phyloP scores from a whole-genome alignment of 2,888 invertebrate genomes.

The Spilarctia lutea region DNA sequence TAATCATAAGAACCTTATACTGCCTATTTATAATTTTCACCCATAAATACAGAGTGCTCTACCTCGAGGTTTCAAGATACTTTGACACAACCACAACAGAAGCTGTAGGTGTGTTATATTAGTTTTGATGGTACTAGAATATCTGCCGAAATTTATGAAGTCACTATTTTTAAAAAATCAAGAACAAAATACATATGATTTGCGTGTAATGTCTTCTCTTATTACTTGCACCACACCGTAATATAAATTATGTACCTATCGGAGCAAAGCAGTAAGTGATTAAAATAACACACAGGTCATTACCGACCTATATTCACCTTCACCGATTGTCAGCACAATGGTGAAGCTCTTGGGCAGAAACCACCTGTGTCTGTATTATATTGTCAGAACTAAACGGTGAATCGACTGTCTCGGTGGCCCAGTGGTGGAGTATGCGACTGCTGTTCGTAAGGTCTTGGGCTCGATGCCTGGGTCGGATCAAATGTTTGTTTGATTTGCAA shows the following conservation, averaged over 20 bases:
- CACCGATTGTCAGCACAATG: slow-evolving; percentile 59
- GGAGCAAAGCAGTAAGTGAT: slow-evolving; percentile 62
- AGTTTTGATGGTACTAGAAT: neutral
- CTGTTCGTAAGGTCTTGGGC: no score
- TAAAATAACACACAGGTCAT: slow-evolving; percentile 63
- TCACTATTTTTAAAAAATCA: neutral
- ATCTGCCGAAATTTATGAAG: neutral
- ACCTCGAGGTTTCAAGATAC: neutral
- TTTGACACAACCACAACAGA: neutral
- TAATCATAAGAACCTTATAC: no score
- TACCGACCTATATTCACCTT: slow-evolving; percentile 45
- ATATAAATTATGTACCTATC: slow-evolving; percentile 63
- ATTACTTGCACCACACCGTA: slow-evolving; percentile 18
- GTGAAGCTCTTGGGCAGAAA: slow-evolving; percentile 47
- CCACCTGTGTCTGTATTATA: slow-evolving; percentile 43
- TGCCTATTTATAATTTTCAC: neutral
- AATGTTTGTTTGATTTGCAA: no score
- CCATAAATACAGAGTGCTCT: neutral
- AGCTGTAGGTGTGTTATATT: neutral
- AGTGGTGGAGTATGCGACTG: neutral
- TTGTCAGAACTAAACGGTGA: slow-evolving; percentile 3
- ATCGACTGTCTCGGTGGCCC: no score
- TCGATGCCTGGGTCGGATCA: no score
- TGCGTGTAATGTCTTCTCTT: neutral
- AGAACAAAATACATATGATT: neutral